These are phyloP conservation scores for Perca schrenkii DNA, from an alignment of 2,113 vertebrate genomes.

Conservation along the genomic window DNA sequence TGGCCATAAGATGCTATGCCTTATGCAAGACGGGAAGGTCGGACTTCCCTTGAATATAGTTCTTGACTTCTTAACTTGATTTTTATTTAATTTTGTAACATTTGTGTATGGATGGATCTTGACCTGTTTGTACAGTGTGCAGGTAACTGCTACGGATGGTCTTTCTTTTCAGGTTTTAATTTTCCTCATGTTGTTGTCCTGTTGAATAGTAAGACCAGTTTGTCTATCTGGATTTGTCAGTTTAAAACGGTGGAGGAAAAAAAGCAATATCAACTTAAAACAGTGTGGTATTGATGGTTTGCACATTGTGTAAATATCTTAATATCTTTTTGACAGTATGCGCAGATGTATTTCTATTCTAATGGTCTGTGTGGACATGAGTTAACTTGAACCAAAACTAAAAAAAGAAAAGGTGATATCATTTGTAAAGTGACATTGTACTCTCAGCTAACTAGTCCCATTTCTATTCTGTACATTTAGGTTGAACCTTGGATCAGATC, in stretches of 20 bases:
- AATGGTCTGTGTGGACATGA: conserved; percentile 62
- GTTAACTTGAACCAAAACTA: conserved; percentile 71
- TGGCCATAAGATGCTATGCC: conserved; percentile 78
- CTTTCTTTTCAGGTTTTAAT: conserved; percentile 67
- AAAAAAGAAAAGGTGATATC: conserved; percentile 55
- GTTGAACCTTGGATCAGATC: conserved; percentile 86
- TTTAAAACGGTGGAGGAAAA: conserved; percentile 38
- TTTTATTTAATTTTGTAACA: conserved; percentile 83
- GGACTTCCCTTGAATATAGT: conserved; percentile 76
- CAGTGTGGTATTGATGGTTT: conserved; percentile 76
- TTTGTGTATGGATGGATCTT: conserved; percentile 49
- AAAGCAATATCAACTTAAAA: conserved; percentile 82
- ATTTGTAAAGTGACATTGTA: conserved; percentile 78
- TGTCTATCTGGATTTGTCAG: conserved; percentile 62
- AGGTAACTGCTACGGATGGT: conserved; percentile 60
- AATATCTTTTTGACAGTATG: conserved; percentile 70
- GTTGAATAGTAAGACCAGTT: conserved; percentile 50
- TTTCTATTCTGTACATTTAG: conserved; percentile 93
- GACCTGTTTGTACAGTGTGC: conserved; percentile 62
- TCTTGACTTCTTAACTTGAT: conserved; percentile 79
- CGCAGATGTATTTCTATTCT: conserved; percentile 76
- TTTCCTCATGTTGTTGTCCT: conserved; percentile 57
- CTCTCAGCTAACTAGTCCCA: conserved; percentile 70
- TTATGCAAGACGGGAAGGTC: conserved; percentile 82
- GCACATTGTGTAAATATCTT: conserved; percentile 86